Evolutionary conservation across 2,113 vertebrate species (phyloP).

Genomic region (Hemichromis elongatus): DNA sequence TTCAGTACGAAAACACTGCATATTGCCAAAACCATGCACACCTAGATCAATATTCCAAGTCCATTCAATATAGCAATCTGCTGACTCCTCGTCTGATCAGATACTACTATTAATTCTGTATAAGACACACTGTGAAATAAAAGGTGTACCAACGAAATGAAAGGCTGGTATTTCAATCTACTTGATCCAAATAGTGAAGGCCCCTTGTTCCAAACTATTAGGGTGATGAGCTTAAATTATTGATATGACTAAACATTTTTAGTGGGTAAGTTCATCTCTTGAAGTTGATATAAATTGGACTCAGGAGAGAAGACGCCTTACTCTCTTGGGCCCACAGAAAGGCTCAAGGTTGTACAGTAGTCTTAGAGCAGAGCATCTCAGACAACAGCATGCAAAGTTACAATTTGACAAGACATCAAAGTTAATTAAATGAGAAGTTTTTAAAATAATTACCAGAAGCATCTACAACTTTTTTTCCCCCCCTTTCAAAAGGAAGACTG

Average conservation of each 20-base stretch:
- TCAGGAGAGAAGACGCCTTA: not conserved
- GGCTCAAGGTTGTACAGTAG: not conserved
- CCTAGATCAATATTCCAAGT: not conserved
- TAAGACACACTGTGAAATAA: not conserved
- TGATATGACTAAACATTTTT: not conserved
- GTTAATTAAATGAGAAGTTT: not conserved
- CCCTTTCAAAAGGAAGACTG: not conserved
- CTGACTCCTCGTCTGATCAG: not conserved
- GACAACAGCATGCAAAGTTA: not conserved
- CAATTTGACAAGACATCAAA: not conserved
- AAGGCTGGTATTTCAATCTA: no score
- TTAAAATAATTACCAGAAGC: not conserved
- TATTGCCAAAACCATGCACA: not conserved
- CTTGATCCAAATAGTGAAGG: accelerated
- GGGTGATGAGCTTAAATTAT: not conserved
- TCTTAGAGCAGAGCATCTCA: not conserved
- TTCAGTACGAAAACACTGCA: not conserved
- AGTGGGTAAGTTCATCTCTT: not conserved
- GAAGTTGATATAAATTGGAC: not conserved
- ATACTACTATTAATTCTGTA: not conserved
- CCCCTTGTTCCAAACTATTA: not conserved
- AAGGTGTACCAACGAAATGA: no score
- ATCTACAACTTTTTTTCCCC: not conserved
- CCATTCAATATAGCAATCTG: not conserved
- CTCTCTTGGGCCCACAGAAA: not conserved